Percentiles rank a stretch among this genome's conserved stretches.
phyloP scores from a whole-genome alignment of 2,888 invertebrate genomes.

The Ichneumoninae sp. region DNA sequence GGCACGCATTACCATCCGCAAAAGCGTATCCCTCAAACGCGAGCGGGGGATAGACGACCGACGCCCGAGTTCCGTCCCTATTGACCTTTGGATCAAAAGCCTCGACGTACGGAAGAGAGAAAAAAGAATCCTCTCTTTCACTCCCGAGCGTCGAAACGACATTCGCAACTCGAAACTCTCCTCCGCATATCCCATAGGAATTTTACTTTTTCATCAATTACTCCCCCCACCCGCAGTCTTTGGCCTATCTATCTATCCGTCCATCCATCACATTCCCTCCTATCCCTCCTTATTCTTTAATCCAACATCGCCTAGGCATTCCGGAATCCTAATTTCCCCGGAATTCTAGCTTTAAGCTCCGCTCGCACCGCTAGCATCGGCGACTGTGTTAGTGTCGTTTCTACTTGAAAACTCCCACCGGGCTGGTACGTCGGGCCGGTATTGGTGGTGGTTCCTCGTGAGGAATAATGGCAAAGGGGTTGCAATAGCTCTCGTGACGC shows the following conservation, averaged over 20 bases:
- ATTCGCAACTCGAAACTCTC: constrained; percentile 7
- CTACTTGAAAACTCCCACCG: constrained; percentile 36
- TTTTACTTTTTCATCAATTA: constrained; percentile 14
- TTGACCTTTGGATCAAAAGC: constrained; percentile 2
- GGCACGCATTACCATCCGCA: constrained; percentile 9
- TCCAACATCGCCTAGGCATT: constrained; percentile 16
- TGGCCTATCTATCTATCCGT: neutral
- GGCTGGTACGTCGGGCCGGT: neutral
- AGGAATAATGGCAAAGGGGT: constrained; percentile 77
- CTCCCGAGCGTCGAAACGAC: neutral
- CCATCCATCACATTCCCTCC: neutral
- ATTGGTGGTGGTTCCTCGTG: constrained; percentile 62
- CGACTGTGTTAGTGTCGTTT: constrained; percentile 8
- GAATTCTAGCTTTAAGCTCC: constrained; percentile 70
- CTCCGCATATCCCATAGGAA: neutral
- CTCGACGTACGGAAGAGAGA: neutral
- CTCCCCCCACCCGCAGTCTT: neutral
- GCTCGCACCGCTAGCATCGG: neutral
- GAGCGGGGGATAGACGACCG: neutral
- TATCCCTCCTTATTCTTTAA: constrained; percentile 7
- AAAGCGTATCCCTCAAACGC: neutral
- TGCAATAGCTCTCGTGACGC: constrained; percentile 81
- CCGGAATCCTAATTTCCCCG: constrained; percentile 66
- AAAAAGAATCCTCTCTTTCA: neutral
- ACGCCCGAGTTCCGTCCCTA: neutral